Evolutionary conservation across 2,113 vertebrate species (phyloP).

Genomic region (Misgurnus mizolepis): DNA sequence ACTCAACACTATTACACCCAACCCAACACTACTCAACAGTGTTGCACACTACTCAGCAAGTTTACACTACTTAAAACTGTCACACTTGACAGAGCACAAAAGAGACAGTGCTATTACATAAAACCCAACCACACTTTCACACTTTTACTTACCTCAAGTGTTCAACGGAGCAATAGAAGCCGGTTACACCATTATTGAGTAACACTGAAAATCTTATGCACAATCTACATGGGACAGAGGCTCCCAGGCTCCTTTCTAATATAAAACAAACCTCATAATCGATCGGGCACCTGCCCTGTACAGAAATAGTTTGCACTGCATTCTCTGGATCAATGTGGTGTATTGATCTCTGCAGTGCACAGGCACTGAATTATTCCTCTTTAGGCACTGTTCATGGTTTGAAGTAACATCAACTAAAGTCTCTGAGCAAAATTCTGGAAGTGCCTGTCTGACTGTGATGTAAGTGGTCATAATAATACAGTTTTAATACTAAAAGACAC

Average conservation of each 20-base stretch:
- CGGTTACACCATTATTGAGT: conserved; percentile 55
- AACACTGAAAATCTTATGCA: conserved; percentile 43
- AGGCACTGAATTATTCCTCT: background rate
- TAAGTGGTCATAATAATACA: too few species aligned
- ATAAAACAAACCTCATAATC: conserved; percentile 37
- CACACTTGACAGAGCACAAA: too few species aligned
- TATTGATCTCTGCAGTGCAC: conserved; percentile 1
- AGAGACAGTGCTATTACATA: too few species aligned
- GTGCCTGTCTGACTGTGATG: too few species aligned
- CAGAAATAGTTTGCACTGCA: conserved; percentile 39
- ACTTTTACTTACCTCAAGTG: conserved; percentile 21
- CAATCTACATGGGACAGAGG: conserved; percentile 39
- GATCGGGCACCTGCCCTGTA: conserved; percentile 34
- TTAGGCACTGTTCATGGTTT: background rate
- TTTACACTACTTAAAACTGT: conserved; percentile 11
- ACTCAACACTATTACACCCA: background rate
- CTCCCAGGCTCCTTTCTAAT: conserved; percentile 36
- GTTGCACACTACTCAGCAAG: background rate
- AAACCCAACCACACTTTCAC: too few species aligned
- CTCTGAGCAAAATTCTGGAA: too few species aligned
- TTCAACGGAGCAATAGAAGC: conserved; percentile 60
- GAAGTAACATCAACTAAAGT: background rate
- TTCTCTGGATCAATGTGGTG: conserved; percentile 40
- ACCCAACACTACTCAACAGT: conserved; percentile 16
- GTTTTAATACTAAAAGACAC: too few species aligned